Evolutionary conservation across 2,113 vertebrate species (phyloP).

Genomic region (Lamprologus lemairii): DNA sequence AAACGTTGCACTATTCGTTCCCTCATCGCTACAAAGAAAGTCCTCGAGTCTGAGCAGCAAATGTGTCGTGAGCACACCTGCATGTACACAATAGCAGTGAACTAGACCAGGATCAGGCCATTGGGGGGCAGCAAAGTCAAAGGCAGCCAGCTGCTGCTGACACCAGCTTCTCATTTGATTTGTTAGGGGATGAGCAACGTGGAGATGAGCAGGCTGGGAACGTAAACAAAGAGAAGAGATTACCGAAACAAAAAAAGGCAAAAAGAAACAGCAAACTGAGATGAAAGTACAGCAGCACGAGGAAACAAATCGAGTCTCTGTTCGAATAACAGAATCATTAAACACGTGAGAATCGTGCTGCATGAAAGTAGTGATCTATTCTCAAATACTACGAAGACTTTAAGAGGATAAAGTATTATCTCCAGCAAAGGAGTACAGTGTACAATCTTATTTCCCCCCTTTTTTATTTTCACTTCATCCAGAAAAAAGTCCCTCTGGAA

Average conservation of each 20-base stretch:
- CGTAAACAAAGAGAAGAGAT: background rate
- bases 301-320: background rate
- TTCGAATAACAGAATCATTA: background rate
- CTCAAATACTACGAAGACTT: background rate
- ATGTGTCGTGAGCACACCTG: background rate
- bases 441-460: fast-evolving
- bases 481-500: conserved; percentile 13
- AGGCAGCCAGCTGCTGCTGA: background rate
- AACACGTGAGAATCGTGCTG: background rate
- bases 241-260: background rate
- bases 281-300: fast-evolving
- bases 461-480: background rate
- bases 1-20: background rate
- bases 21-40: background rate
- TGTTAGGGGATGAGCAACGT: background rate
- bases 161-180: background rate
- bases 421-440: background rate
- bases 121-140: conserved; percentile 54
- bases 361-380: background rate
- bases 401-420: background rate
- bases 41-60: background rate
- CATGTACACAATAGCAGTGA: background rate
- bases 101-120: background rate
- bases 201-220: background rate
- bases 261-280: background rate